These are phyloP conservation scores for Esperia sulphurella DNA, from an alignment of 2,888 invertebrate genomes.

Conservation along the genomic window DNA sequence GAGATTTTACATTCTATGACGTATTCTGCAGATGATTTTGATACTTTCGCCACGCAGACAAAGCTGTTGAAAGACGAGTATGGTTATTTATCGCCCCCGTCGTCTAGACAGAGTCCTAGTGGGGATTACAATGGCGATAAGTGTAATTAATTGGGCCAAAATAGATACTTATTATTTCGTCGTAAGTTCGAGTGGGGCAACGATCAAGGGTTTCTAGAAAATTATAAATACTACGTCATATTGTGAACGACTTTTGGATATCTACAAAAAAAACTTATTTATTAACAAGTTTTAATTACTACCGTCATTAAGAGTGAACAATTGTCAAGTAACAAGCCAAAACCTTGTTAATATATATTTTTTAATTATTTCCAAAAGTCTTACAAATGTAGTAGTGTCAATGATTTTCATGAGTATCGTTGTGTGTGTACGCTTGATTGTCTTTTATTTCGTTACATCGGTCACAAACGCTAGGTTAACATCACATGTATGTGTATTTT, in stretches of 20 bases:
- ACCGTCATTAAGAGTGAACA: too few species aligned
- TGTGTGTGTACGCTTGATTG: neutral
- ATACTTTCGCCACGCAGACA: constrained; percentile 58
- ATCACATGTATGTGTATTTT: constrained; percentile 19
- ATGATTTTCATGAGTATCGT: neutral
- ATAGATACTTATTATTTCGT: neutral
- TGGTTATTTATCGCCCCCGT: constrained; percentile 54
- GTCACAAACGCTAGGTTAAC: constrained; percentile 12
- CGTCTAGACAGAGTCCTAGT: constrained; percentile 54
- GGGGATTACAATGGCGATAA: constrained; percentile 10
- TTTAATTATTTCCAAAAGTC: too few species aligned
- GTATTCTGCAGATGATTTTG: constrained; percentile 66
- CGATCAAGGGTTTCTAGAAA: too few species aligned
- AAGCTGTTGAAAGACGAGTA: constrained; percentile 53
- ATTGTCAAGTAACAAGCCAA: too few species aligned
- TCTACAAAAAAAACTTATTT: too few species aligned
- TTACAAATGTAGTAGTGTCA: neutral
- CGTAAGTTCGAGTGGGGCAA: neutral
- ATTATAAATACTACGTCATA: too few species aligned
- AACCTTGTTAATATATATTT: too few species aligned
- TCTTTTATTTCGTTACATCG: neutral
- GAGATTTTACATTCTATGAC: constrained; percentile 62
- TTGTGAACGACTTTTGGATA: too few species aligned
- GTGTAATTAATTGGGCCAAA: neutral
- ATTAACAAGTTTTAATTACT: too few species aligned